A percentile compares a stretch with the other conserved stretches of the same genome.
Evolutionary conservation across 2,797 vertebrate species (phyloP).

Genomic region (Bovichtus variegatus): DNA sequence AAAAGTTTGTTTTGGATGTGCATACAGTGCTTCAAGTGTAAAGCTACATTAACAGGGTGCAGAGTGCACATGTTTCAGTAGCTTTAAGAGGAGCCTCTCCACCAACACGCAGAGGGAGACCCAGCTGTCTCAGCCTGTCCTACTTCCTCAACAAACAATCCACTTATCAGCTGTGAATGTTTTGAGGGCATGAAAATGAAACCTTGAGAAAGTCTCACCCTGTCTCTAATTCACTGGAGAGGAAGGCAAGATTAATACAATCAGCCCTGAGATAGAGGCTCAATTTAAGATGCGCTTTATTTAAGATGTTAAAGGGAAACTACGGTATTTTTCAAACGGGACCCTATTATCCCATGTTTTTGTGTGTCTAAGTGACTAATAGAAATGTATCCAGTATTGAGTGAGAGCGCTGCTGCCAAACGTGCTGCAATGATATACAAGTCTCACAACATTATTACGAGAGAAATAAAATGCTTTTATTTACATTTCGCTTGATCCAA

Average conservation of each 20-base stretch:
- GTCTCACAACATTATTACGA: no score
- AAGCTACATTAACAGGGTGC: not conserved
- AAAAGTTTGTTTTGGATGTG: no score
- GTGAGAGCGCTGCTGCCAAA: no score
- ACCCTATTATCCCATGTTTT: no score
- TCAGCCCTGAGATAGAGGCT: slow-evolving; percentile 16
- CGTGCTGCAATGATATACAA: no score
- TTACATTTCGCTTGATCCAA: no score
- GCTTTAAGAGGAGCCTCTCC: not conserved
- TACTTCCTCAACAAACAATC: slow-evolving; percentile 45
- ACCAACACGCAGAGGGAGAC: not conserved
- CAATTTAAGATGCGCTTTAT: not conserved
- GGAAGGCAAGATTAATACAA: not conserved
- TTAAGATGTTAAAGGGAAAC: not conserved
- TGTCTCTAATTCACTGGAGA: not conserved
- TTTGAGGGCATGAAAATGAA: slow-evolving; percentile 40
- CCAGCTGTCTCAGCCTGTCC: slow-evolving; percentile 23
- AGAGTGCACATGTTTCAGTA: slow-evolving; percentile 8
- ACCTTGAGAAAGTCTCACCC: slow-evolving; percentile 43
- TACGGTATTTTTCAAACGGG: no score
- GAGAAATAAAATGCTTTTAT: no score
- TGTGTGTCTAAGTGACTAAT: no score
- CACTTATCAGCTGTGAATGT: slow-evolving; percentile 52
- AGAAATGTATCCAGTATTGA: no score
- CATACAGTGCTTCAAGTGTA: not conserved